Conservation (phyloP, 2,888 invertebrate species). For the Liopterus haemorrhoidalis region DNA sequence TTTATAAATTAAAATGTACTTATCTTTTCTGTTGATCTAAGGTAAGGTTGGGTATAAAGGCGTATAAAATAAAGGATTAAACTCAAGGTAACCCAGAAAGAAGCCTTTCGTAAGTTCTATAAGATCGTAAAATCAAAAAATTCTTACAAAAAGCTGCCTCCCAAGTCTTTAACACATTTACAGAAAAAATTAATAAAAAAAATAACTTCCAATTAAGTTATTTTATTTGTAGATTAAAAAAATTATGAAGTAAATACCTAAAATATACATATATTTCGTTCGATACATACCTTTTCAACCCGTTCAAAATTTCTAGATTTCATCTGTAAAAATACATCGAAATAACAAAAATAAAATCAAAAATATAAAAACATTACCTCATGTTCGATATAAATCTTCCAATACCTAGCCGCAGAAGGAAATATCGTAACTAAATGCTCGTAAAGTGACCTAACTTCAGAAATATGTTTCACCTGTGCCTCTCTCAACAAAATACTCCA, state of each 20-base stretch:
- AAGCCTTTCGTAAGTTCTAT: slow-evolving; percentile 20
- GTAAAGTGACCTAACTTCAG: slow-evolving; percentile 85
- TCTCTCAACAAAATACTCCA: slow-evolving; percentile 96
- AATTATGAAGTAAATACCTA: slow-evolving; percentile 16
- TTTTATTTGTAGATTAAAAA: slow-evolving; percentile 27
- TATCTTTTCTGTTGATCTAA: too few species aligned
- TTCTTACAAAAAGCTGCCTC: slow-evolving; percentile 42
- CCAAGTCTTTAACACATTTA: slow-evolving; percentile 43
- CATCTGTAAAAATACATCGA: too few species aligned
- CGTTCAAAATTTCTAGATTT: slow-evolving; percentile 95
- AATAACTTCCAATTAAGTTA: slow-evolving; percentile 30
- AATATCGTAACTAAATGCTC: slow-evolving; percentile 92
- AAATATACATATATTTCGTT: slow-evolving; percentile 25
- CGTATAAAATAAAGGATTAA: slow-evolving; percentile 16
- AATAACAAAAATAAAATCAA: slow-evolving; percentile 6
- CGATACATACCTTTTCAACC: slow-evolving; percentile 84
- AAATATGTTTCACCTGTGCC: slow-evolving; percentile 79
- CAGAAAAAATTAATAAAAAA: slow-evolving; percentile 36
- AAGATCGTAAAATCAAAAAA: slow-evolving; percentile 11
- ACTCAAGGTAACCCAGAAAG: slow-evolving; percentile 22
- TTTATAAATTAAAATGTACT: too few species aligned
- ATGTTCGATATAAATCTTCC: slow-evolving; percentile 98
- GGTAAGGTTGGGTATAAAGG: too few species aligned
- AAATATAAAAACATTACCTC: slow-evolving; percentile 58
- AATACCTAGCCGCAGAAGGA: slow-evolving; percentile 93